phyloP scores from a whole-genome alignment of 2,113 vertebrate genomes.

The Caretta caretta region DNA sequence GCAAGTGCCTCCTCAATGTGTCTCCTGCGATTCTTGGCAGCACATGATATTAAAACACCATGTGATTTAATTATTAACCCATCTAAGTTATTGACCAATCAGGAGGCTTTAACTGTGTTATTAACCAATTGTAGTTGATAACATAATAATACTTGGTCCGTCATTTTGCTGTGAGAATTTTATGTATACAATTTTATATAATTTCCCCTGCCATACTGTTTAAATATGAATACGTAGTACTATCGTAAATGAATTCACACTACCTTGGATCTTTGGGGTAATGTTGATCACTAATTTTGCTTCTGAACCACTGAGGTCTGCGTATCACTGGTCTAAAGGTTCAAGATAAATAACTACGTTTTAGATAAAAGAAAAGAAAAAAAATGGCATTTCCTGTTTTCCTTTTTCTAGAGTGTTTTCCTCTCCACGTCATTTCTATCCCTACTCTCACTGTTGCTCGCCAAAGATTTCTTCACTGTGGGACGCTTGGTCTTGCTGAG shows the following conservation, averaged over 20 bases:
- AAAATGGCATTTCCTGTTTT: not conserved
- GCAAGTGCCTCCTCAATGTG: not conserved
- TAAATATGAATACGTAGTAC: not conserved
- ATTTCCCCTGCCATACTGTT: not conserved
- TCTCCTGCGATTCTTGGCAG: not conserved
- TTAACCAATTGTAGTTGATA: not conserved
- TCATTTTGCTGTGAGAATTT: not conserved
- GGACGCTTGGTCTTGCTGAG: not conserved
- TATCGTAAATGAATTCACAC: not conserved
- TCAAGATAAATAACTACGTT: not conserved
- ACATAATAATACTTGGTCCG: not conserved
- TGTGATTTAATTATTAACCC: not conserved
- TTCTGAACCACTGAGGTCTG: not conserved
- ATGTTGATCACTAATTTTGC: not conserved
- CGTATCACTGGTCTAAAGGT: not conserved
- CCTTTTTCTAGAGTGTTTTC: not conserved
- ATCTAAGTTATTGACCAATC: not conserved
- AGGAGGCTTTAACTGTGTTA: not conserved
- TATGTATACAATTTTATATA: no score
- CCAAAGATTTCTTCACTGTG: not conserved
- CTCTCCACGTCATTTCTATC: not conserved
- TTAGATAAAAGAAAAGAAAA: no score
- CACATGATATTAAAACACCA: not conserved
- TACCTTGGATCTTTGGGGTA: not conserved
- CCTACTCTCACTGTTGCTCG: not conserved